Evolutionary conservation across 30 jellyfish, hydroid and myxozoan genomes (phyloP).

Genomic region (Mastigias papua): DNA sequence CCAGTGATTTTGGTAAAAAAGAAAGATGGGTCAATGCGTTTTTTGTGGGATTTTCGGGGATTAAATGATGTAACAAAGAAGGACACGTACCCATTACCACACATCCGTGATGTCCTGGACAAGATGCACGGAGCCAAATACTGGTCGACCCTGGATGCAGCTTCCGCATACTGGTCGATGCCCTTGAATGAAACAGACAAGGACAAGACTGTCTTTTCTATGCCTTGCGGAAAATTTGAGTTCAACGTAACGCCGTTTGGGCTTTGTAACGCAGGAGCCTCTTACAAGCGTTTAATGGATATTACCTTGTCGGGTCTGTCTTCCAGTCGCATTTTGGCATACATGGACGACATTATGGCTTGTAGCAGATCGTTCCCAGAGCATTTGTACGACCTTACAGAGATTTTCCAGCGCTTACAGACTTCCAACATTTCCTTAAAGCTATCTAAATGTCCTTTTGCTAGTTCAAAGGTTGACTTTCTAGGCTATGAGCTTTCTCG

Average conservation of each 20-base stretch:
- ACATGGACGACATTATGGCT: constrained; percentile 36
- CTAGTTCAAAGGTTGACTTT: neutral
- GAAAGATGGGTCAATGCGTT: constrained; percentile 26
- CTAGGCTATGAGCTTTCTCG: constrained; percentile 54
- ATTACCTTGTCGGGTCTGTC: too few relatives aligned
- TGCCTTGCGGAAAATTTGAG: too few relatives aligned
- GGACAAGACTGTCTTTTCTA: too few relatives aligned
- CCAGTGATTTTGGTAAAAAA: constrained; percentile 34
- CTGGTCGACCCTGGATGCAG: too few relatives aligned
- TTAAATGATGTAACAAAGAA: constrained; percentile 43
- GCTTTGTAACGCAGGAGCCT: too few relatives aligned
- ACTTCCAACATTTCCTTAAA: constrained; percentile 14
- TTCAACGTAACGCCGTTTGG: too few relatives aligned
- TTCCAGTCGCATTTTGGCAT: too few relatives aligned
- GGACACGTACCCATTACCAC: constrained; percentile 72
- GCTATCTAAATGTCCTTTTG: constrained; percentile 38
- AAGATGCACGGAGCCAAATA: too few relatives aligned
- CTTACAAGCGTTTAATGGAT: too few relatives aligned
- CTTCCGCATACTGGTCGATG: too few relatives aligned
- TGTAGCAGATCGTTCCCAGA: constrained; percentile 20
- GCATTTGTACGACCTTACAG: neutral
- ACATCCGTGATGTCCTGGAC: constrained; percentile 54
- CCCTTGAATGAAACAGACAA: constrained; percentile 26
- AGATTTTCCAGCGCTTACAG: neutral
- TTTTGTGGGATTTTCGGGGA: constrained; percentile 62